Evolutionary conservation across 2,888 invertebrate species (phyloP).

Genomic region (Pristionchus fissidentatus): DNA sequence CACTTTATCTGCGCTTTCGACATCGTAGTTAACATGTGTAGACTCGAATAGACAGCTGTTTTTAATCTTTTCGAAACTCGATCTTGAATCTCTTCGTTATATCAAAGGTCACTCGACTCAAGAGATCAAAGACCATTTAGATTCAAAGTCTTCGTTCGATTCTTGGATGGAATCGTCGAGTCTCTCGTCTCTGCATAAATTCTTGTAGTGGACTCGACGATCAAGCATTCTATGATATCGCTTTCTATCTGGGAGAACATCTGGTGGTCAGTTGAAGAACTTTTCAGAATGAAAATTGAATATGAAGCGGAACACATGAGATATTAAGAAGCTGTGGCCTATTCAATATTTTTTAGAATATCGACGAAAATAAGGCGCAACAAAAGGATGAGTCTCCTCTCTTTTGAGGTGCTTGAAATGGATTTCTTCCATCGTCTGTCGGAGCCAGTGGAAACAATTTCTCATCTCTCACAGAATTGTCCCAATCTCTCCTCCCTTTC

Average conservation of each 20-base stretch:
- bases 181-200: conserved; percentile 71
- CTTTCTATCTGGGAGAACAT: conserved; percentile 68
- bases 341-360: too few relatives aligned
- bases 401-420: conserved; percentile 67
- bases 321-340: too few relatives aligned
- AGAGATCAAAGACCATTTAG: background rate
- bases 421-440: conserved; percentile 71
- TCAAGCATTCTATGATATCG: conserved; percentile 73
- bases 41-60: background rate
- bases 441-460: conserved; percentile 68
- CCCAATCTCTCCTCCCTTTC: conserved; percentile 72
- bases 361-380: background rate
- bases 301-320: too few relatives aligned
- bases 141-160: conserved; percentile 12
- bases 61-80: too few relatives aligned
- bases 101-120: too few relatives aligned
- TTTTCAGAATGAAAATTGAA: background rate
- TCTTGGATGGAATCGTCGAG: conserved; percentile 67
- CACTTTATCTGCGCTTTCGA: conserved; percentile 1
- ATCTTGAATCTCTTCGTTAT: background rate
- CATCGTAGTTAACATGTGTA: background rate
- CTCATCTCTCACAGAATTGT: conserved; percentile 68
- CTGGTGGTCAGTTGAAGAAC: conserved; percentile 51
- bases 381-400: background rate
- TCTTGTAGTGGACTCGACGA: conserved; percentile 72